Evolutionary conservation across 2,113 vertebrate genomes (phyloP).

Genomic region (Cheilinus undulatus): DNA sequence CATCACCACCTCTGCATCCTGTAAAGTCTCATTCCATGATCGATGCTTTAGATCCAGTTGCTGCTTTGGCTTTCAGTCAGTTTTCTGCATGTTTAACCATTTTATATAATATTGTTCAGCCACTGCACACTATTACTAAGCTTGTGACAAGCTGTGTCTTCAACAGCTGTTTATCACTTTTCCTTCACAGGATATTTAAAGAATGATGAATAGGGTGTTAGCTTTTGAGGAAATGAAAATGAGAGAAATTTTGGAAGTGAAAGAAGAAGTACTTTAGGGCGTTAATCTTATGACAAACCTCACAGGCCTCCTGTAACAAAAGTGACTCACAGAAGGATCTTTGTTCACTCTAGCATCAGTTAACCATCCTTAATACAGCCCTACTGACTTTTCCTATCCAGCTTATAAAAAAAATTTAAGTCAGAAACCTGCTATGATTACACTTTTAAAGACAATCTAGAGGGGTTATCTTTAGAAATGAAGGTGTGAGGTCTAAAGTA

Average conservation of each 20-base stretch:
- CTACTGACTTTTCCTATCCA: background rate
- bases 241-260: conserved; percentile 47
- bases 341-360: conserved; percentile 37
- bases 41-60: conserved; percentile 25
- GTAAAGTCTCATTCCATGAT: conserved; percentile 22
- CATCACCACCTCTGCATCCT: conserved; percentile 26
- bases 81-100: conserved; percentile 30
- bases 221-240: conserved; percentile 49
- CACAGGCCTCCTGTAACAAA: conserved; percentile 39
- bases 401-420: background rate
- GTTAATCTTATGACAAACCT: conserved; percentile 60
- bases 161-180: background rate
- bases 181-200: background rate
- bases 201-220: background rate
- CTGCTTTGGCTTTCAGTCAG: conserved; percentile 38
- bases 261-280: conserved; percentile 53
- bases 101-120: conserved; percentile 1
- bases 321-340: conserved; percentile 38
- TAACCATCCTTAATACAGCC: conserved; percentile 12
- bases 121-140: background rate
- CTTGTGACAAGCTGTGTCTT: conserved; percentile 1
- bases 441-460: background rate
- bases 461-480: background rate
- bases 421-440: background rate
- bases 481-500: background rate